Base-by-base conservation (phyloP, 2,113 vertebrate species). In the Mola mola region DNA sequence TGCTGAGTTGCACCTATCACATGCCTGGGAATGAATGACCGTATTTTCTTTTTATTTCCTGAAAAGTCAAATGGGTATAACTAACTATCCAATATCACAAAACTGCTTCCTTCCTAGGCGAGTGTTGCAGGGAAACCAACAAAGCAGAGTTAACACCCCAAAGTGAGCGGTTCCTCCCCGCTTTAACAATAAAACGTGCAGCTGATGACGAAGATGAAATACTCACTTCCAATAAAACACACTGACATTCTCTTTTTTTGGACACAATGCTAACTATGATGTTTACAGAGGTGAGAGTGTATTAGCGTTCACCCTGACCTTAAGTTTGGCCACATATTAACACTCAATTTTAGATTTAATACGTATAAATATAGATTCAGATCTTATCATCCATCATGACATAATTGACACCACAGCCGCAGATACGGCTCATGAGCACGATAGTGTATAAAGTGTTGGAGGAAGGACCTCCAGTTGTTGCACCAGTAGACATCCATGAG, bases 41-140 rank as follows among this genome's bases (percentile, higher is more conserved):
- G 41, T 6, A 24, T 21, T 50, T 67, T 53, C 19, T 56, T 59
- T 76, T 38, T 55, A 52, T 64, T 87, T 90, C 77, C 84, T 63
- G 34, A 43, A 2, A n/a, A 62, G 42, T 46, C 33, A 37, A 17
- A 65, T 48, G 42, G 33, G 60, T 20, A 26, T 4, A 76, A 62
- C 17, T 4, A 44, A 38, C 34, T 52, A 60, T 63, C 62, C 75
- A 79, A 83, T 73, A 83, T 4, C 40, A 44, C 12, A 1, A 48
- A 75, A 52, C 34, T 3, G 72, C 50, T 84, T 90, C 87, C 86
- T 81, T 79, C 58, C 66, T 53, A 42, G 40, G 50, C 46, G 53
- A 68, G 34, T 29, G 56, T 22, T 59, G 28, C 58, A 46, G 46
- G 66, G 59, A 85, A 80, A 69, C 60, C 53, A 56, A 66, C 55